phyloP scores from a whole-genome alignment of 2,113 vertebrate species.

The Centropus bengalensis region DNA sequence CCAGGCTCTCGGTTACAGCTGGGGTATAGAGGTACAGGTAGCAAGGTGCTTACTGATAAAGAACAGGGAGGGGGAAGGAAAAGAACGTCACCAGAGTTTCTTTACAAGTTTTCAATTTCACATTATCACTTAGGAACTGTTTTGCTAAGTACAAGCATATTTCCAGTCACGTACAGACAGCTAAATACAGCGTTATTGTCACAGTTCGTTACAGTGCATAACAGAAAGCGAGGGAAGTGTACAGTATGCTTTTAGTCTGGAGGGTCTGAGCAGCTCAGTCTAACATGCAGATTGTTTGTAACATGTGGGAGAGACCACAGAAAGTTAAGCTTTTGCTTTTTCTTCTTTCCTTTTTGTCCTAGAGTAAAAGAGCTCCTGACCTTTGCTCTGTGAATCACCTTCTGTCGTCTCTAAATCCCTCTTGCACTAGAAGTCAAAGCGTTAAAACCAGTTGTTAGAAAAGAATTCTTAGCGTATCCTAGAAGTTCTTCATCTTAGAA shows the following conservation, averaged over 20 bases:
- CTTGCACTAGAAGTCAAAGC: constrained; percentile 65
- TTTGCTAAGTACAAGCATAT: constrained; percentile 87
- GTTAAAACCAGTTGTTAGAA: constrained; percentile 75
- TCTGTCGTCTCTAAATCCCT: constrained; percentile 44
- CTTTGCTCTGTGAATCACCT: constrained; percentile 57
- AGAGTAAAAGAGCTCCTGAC: constrained; percentile 75
- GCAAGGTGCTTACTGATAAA: neutral
- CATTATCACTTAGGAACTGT: constrained; percentile 75
- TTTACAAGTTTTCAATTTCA: constrained; percentile 79
- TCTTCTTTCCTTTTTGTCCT: constrained; percentile 30
- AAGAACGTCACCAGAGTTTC: neutral
- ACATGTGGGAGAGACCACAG: constrained; percentile 32
- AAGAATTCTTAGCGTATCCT: constrained; percentile 55
- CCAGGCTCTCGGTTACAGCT: neutral
- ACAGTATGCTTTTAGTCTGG: constrained; percentile 73
- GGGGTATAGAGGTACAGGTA: neutral
- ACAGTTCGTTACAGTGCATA: constrained; percentile 80
- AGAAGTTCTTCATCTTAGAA: constrained; percentile 62
- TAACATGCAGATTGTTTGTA: constrained; percentile 81
- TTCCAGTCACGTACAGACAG: constrained; percentile 82
- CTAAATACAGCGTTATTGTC: constrained; percentile 82
- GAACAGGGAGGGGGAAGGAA: neutral
- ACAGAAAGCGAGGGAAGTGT: constrained; percentile 77
- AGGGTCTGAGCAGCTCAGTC: constrained; percentile 74
- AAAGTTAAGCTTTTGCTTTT: constrained; percentile 46